Conservation (phyloP, 1,140 invertebrate species). For the Carposina sasakii region DNA sequence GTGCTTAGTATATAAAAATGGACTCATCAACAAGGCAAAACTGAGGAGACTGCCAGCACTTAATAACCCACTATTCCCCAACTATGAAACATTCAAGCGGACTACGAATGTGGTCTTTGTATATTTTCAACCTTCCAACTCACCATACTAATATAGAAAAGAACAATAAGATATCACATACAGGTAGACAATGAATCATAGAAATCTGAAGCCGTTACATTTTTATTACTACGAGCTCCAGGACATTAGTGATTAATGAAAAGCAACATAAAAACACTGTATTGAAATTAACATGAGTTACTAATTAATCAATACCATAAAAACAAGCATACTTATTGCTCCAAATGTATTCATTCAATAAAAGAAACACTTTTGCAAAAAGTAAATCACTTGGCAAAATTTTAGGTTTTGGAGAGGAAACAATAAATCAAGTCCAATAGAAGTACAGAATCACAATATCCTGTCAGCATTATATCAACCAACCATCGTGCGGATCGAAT, state of each 20-base stretch:
- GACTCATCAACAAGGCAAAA: not conserved
- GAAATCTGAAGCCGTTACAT: not conserved
- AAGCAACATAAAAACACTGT: conserved; percentile 1
- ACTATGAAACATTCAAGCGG: conserved; percentile 11
- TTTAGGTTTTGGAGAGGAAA: conserved; percentile 6
- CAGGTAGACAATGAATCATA: not conserved
- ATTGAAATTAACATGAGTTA: conserved; percentile 18
- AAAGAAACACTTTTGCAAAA: too few relatives aligned
- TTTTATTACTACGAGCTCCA: not conserved
- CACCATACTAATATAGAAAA: conserved; percentile 22
- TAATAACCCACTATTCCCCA: conserved; percentile 22
- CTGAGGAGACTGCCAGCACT: not conserved
- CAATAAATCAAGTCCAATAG: conserved; percentile 8
- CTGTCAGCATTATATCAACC: conserved; percentile 10
- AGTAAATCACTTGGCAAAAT: conserved; percentile 3
- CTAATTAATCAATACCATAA: conserved; percentile 31
- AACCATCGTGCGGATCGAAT: conserved; percentile 7
- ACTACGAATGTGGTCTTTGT: conserved; percentile 20
- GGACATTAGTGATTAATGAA: not conserved
- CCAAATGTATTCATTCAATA: conserved; percentile 19
- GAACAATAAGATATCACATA: conserved; percentile 6
- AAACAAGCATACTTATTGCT: conserved; percentile 16
- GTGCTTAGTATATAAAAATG: not conserved
- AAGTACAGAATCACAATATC: not conserved
- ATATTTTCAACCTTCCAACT: conserved; percentile 19